A percentile compares a stretch with the other conserved stretches of the same genome.
Evolutionary conservation across 2,888 invertebrate genomes (phyloP).

Genomic region (Ectobius pallidus): DNA sequence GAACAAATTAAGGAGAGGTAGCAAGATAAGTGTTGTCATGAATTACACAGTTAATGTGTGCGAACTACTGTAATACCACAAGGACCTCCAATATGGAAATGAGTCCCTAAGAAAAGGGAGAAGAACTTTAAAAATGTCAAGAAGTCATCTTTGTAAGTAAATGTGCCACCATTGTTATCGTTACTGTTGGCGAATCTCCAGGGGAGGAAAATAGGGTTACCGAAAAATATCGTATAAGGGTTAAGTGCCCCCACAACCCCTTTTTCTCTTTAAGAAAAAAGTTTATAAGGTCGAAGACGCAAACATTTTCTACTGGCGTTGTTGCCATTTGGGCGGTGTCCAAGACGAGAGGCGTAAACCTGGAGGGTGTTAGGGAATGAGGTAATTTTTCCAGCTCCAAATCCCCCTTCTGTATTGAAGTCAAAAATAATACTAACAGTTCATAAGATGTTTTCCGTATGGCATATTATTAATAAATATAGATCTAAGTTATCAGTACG

Average conservation of each 20-base stretch:
- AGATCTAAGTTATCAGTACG: too few species aligned
- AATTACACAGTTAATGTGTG: too few species aligned
- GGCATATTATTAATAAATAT: too few species aligned
- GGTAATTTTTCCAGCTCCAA: too few species aligned
- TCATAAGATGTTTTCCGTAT: too few species aligned
- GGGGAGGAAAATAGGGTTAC: not conserved
- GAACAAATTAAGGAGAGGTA: too few species aligned
- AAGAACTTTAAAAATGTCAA: conserved; percentile 28
- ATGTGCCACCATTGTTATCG: conserved; percentile 29
- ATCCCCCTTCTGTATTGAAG: too few species aligned
- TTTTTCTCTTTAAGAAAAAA: not conserved
- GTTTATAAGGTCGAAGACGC: not conserved
- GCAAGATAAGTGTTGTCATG: too few species aligned
- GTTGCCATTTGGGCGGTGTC: conserved; percentile 5
- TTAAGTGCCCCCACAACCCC: conserved; percentile 5
- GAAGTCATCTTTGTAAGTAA: conserved; percentile 29
- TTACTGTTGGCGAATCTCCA: conserved; percentile 15
- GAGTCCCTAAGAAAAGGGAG: too few species aligned
- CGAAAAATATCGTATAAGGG: conserved; percentile 17
- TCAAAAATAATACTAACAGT: too few species aligned
- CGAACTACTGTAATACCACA: too few species aligned
- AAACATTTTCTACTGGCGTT: not conserved
- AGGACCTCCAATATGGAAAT: conserved; percentile 27
- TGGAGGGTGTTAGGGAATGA: too few species aligned
- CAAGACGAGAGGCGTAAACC: not conserved